A percentile compares a stretch with the other conserved stretches of the same genome.
Evolutionary conservation across 2,888 invertebrate genomes (phyloP).

Genomic region (Microctonus hyperodae): DNA sequence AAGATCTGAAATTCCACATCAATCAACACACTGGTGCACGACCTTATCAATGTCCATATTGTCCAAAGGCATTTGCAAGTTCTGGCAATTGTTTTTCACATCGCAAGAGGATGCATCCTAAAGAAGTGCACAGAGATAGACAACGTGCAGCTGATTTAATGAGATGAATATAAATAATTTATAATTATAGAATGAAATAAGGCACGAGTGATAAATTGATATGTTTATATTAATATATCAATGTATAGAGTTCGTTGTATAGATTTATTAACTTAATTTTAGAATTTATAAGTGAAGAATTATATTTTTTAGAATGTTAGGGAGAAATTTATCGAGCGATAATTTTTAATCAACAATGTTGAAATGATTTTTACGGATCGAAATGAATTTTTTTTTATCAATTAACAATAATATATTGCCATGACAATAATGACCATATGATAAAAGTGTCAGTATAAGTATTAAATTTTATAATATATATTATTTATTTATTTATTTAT

Average conservation of each 20-base stretch:
- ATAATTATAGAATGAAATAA: not conserved
- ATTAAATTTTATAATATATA: not conserved
- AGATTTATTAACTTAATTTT: not conserved
- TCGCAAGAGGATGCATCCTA: constrained; percentile 75
- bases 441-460: not conserved
- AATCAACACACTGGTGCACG: constrained; percentile 79
- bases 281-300: not conserved
- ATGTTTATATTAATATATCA: not conserved
- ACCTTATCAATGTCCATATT: constrained; percentile 77
- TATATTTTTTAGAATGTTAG: constrained; percentile 16
- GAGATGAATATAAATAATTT: constrained; percentile 61
- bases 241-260: too few species aligned
- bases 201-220: not conserved
- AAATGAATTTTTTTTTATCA: too few species aligned
- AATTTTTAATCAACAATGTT: not conserved
- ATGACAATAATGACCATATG: not conserved
- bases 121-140: constrained; percentile 68
- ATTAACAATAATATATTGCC: not conserved
- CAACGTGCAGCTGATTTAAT: constrained; percentile 67
- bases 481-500: not conserved
- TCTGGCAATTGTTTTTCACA: constrained; percentile 79
- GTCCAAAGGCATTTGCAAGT: constrained; percentile 76
- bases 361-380: not conserved
- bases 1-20: constrained; percentile 79
- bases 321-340: not conserved